Conservation (phyloP, 2,888 invertebrate genomes). For the Rotaria macrura region DNA sequence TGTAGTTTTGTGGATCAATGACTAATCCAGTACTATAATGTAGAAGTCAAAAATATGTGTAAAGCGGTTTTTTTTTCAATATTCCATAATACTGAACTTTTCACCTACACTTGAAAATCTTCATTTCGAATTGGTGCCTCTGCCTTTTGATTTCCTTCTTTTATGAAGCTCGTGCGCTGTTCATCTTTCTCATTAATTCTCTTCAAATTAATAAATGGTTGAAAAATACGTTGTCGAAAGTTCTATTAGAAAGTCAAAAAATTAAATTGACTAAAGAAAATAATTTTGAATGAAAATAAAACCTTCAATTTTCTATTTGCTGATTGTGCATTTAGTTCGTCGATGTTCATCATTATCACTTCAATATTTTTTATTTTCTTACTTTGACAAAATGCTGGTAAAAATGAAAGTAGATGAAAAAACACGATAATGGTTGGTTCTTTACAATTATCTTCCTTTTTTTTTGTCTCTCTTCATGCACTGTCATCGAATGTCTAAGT, state of each 20-base stretch:
- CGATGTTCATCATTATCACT: background rate
- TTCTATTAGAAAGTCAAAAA: background rate
- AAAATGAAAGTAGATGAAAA: background rate
- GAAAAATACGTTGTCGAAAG: background rate
- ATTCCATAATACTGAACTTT: background rate
- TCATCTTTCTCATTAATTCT: background rate
- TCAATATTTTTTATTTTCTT: background rate
- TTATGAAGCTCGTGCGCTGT: background rate
- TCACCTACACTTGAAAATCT: background rate
- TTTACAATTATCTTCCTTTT: background rate
- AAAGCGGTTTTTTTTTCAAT: no score
- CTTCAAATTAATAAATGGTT: background rate
- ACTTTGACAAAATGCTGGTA: background rate
- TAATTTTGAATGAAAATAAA: no score
- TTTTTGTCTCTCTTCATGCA: background rate
- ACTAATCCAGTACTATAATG: constrained; percentile 47
- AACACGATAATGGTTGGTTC: background rate
- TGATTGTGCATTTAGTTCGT: background rate
- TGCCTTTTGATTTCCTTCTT: background rate
- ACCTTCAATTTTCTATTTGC: background rate
- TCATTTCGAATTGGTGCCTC: background rate
- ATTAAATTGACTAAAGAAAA: background rate
- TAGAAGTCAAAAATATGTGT: no score
- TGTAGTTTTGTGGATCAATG: constrained; percentile 66
- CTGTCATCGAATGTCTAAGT: background rate